These are phyloP conservation scores for Monodelphis domestica DNA, from an alignment of 2,797 vertebrate species.

Conservation along the genomic window DNA sequence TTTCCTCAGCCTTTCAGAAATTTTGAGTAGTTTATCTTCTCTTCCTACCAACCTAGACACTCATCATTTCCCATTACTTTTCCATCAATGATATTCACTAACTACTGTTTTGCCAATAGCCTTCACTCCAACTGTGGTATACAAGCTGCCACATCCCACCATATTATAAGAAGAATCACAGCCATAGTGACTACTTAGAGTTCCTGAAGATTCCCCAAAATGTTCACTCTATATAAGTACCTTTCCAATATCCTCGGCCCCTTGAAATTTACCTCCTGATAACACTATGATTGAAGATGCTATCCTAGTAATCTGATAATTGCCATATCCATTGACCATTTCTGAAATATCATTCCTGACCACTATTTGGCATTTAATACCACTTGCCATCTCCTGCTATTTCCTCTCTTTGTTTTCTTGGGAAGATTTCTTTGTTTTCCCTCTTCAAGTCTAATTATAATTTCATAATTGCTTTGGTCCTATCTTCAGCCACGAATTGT, in stretches of 20 bases:
- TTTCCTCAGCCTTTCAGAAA: background rate
- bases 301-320: background rate
- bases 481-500: background rate
- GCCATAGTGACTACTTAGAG: slow-evolving; percentile 35
- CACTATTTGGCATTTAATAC: background rate
- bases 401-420: background rate
- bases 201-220: slow-evolving; percentile 29
- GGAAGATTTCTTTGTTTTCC: background rate
- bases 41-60: background rate
- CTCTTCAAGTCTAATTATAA: background rate
- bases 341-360: background rate
- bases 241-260: background rate
- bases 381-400: background rate
- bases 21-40: background rate
- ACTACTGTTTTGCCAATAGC: slow-evolving; percentile 30
- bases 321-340: background rate
- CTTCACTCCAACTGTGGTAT: slow-evolving; percentile 32
- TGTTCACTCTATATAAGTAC: slow-evolving; percentile 1
- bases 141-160: slow-evolving; percentile 37
- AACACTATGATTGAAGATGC: background rate
- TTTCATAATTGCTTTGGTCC: background rate
- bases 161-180: slow-evolving; percentile 43
- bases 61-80: background rate
- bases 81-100: background rate
- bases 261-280: background rate